Percentiles rank a stretch among this genome's conserved stretches.
phyloP scores from a whole-genome alignment of 2,888 invertebrate species.

The Pegoplata infirma region DNA sequence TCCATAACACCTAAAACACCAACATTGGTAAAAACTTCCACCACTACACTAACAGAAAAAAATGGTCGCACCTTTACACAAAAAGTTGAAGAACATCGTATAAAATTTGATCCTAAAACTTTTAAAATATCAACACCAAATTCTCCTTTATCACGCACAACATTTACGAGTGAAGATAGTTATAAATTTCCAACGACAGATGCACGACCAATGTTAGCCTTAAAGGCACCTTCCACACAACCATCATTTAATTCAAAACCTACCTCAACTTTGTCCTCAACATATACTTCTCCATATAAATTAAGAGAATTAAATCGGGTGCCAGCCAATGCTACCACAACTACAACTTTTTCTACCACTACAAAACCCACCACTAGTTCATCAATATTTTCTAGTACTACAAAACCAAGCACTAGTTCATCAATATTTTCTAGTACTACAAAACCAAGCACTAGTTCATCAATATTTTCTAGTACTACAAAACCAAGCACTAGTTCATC shows the following conservation, averaged over 20 bases:
- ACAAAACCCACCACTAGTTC: slow-evolving; percentile 20
- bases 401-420: background rate
- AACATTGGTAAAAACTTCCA: slow-evolving; percentile 68
- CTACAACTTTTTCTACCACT: slow-evolving; percentile 2
- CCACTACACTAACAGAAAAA: slow-evolving; percentile 71
- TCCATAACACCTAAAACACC: slow-evolving; percentile 58
- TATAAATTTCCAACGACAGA: slow-evolving; percentile 44
- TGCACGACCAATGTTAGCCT: slow-evolving; percentile 43
- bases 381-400: background rate
- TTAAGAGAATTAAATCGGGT: slow-evolving; percentile 42
- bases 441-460: background rate
- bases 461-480: slow-evolving; percentile 1
- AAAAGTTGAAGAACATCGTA: slow-evolving; percentile 67
- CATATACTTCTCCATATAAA: slow-evolving; percentile 51
- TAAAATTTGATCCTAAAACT: slow-evolving; percentile 61
- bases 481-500: slow-evolving; percentile 20
- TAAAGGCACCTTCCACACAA: slow-evolving; percentile 30
- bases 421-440: background rate
- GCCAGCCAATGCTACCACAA: slow-evolving; percentile 16
- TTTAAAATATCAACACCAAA: slow-evolving; percentile 61
- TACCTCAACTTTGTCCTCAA: slow-evolving; percentile 41
- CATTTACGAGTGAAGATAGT: slow-evolving; percentile 47
- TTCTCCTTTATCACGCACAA: slow-evolving; percentile 50
- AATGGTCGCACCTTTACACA: slow-evolving; percentile 70
- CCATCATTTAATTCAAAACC: slow-evolving; percentile 40